These are phyloP conservation scores for Ctena decussata DNA, from an alignment of 2,888 invertebrate genomes.

Conservation along the genomic window DNA sequence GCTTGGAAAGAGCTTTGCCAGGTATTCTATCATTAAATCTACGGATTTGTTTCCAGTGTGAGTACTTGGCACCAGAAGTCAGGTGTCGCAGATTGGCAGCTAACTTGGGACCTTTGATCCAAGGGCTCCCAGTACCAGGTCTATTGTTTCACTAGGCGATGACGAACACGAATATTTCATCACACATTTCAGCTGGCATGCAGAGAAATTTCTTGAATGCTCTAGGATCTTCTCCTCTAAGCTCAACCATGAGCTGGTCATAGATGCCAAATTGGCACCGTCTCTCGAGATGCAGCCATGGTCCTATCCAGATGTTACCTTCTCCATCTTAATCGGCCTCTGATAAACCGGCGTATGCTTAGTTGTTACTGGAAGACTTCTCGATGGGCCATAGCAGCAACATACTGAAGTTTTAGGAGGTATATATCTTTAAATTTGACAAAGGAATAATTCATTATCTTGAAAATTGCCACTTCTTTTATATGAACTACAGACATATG, in stretches of 20 bases:
- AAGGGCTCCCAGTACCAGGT: conserved; percentile 29
- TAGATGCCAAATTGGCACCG: conserved; percentile 48
- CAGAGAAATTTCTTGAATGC: conserved; percentile 55
- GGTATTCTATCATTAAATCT: too few relatives aligned
- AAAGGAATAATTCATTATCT: neutral
- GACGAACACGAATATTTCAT: conserved; percentile 35
- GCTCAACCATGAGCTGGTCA: conserved; percentile 51
- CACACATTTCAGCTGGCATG: conserved; percentile 59
- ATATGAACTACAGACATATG: neutral
- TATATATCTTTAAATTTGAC: conserved; percentile 46
- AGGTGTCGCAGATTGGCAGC: conserved; percentile 39
- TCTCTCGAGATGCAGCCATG: conserved; percentile 47
- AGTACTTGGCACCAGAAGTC: too few relatives aligned
- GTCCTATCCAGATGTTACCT: conserved; percentile 50
- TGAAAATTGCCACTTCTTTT: too few relatives aligned
- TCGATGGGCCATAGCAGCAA: conserved; percentile 37
- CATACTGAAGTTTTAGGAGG: conserved; percentile 39
- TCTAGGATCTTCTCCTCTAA: conserved; percentile 51
- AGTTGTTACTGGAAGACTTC: conserved; percentile 34
- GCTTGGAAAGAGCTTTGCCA: too few relatives aligned
- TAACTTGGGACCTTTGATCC: conserved; percentile 36
- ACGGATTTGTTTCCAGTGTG: too few relatives aligned
- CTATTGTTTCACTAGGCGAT: conserved; percentile 12
- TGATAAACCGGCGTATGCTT: conserved; percentile 37
- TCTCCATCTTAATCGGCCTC: conserved; percentile 35